Base-by-base conservation (phyloP, 2,888 invertebrate species). In the Acrobasis repandana region DNA sequence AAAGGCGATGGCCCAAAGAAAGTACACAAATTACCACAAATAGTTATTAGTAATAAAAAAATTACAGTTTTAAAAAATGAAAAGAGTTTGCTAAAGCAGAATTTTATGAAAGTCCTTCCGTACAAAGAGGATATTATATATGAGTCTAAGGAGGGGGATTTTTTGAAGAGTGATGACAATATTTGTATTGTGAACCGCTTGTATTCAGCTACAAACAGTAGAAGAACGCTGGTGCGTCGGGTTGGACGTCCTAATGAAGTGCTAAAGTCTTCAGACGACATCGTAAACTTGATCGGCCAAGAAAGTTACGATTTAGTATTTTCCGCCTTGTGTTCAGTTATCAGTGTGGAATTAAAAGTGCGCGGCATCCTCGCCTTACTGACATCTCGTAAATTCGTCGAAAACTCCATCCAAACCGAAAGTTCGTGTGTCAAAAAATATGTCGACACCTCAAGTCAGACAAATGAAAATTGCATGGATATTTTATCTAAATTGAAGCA, bases 281-380 rank as follows among this genome's bases (percentile, higher is more conserved):
- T 90, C 0, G 73, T 77, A 0, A 74, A 73, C n/a, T 14, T 86
- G 0, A 85, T 91, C 0, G 91, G 91, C 0, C 87, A 88, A 49
- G 76, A 75, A 0, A 85, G 84, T 46, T 91, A 88, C 56, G 83
- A 88, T 20, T 73, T 72, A 0, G 61, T 90, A 0, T 79, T 90
- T 1, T 73, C 79, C 8, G 82, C 85, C 0, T 28, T 91, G 5
- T 84, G 86, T 57, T 85, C 88, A 0, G 78, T 90, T 0, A 75
- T 87, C 0, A 85, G 72, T 48, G 79, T 80, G 10, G 88, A 90
- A 50, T 65, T 83, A 1, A 86, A 82, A 70, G 72, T 90, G 0
- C 70, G 82, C 0, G 85, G 79, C 0, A 82, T 91, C 1, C 63
- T 85, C 3, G 76, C 89, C 0, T 61, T 91, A 1, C 62, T 91